These are phyloP conservation scores for Halisarca cf. caerulea DNA, from an alignment of 37 sponge, comb jelly and placozoan genomes.

Conservation along the genomic window DNA sequence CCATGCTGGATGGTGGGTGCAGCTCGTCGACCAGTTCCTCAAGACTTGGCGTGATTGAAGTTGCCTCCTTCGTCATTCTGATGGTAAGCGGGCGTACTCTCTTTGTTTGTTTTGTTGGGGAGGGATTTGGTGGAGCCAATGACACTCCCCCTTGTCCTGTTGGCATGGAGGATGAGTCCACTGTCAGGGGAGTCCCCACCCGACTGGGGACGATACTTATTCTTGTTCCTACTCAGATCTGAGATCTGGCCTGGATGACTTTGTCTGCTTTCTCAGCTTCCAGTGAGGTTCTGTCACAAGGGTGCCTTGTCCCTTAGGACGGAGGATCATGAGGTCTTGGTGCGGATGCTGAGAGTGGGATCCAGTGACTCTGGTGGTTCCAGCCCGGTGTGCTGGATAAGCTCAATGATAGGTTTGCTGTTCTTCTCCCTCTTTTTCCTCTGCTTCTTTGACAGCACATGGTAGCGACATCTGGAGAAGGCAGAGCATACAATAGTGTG, in stretches of 20 bases:
- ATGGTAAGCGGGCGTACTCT: background rate
- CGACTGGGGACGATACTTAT: background rate
- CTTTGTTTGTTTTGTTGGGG: too few relatives aligned
- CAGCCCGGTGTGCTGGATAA: background rate
- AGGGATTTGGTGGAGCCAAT: constrained; percentile 9
- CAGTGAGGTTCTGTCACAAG: background rate
- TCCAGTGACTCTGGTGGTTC: constrained; percentile 21
- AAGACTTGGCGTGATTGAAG: background rate
- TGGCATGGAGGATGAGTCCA: background rate
- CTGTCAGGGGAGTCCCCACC: constrained; percentile 10
- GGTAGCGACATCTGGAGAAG: background rate
- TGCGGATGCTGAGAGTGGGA: constrained; percentile 18
- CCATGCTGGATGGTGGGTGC: background rate
- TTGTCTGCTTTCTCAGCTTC: background rate
- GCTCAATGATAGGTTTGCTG: constrained; percentile 12
- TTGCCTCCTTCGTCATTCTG: background rate
- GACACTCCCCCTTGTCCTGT: background rate
- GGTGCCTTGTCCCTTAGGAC: background rate
- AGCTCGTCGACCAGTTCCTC: background rate
- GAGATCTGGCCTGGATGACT: background rate
- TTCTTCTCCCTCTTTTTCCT: background rate
- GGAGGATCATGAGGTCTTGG: constrained; percentile 19
- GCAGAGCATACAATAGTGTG: too few relatives aligned
- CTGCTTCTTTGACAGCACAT: background rate
- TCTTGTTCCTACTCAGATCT: background rate